phyloP scores from a whole-genome alignment of 2,888 invertebrate genomes.

The Synanthedon tipuliformis region DNA sequence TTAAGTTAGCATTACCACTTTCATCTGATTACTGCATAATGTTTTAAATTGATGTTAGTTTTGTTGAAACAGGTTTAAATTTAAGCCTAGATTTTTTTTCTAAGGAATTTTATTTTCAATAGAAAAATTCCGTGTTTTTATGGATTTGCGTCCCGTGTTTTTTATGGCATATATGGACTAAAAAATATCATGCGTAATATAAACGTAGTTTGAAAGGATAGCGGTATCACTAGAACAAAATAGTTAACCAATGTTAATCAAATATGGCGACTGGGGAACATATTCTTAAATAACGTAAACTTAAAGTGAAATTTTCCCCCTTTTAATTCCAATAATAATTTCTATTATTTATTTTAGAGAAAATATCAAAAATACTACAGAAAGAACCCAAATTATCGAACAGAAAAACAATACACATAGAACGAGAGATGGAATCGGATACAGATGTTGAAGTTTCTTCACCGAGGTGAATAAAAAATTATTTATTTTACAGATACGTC shows the following conservation, averaged over 20 bases:
- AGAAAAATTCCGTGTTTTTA: no score
- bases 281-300: constrained; percentile 7
- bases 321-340: not conserved
- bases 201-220: no score
- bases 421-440: constrained; percentile 50
- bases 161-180: no score
- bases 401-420: constrained; percentile 38
- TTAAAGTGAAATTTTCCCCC: constrained; percentile 1
- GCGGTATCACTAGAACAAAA: no score
- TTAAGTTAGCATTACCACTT: not conserved
- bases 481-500: no score
- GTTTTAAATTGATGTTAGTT: no score
- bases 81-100: no score
- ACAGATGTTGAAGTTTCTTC: constrained; percentile 46
- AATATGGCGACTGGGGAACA: not conserved
- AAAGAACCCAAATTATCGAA: constrained; percentile 45
- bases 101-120: no score
- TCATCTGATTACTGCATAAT: not conserved
- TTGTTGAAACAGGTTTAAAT: no score
- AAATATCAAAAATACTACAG: constrained; percentile 11
- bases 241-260: no score
- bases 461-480: constrained; percentile 26
- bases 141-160: no score
- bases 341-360: constrained; percentile 13
- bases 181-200: no score